These are phyloP conservation scores for Onychostruthus taczanowskii DNA, from an alignment of 2,113 vertebrate genomes.

Conservation along the genomic window DNA sequence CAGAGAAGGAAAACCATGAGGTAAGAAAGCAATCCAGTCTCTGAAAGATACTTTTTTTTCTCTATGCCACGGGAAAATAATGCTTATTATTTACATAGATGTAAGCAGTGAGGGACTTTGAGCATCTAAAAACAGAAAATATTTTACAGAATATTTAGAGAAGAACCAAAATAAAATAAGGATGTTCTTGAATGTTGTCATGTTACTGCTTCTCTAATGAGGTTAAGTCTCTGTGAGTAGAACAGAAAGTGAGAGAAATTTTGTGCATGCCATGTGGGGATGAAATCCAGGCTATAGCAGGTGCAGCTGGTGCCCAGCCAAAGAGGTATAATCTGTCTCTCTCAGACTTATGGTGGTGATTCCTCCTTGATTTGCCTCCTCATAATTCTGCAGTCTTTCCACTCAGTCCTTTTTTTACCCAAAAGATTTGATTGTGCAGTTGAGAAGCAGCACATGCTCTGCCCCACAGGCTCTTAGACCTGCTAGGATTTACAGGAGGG, in stretches of 20 bases:
- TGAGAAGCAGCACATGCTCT: background rate
- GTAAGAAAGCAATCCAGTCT: background rate
- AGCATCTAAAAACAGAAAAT: background rate
- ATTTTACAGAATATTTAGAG: background rate
- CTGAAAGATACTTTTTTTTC: background rate
- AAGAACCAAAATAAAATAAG: background rate
- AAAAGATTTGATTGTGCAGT: background rate
- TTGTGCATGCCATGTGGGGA: background rate
- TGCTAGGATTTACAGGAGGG: background rate
- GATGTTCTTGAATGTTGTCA: background rate
- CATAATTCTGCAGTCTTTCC: background rate
- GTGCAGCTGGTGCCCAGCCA: background rate
- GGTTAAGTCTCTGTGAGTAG: background rate
- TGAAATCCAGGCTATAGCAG: background rate
- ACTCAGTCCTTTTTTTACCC: background rate
- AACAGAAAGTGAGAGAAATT: background rate
- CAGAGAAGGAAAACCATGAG: constrained; percentile 14
- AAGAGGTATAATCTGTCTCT: background rate
- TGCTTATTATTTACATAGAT: background rate
- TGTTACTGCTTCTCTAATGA: background rate
- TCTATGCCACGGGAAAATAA: background rate
- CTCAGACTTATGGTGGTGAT: background rate
- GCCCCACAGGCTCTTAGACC: background rate
- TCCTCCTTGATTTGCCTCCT: background rate
- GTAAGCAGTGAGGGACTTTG: background rate